These are phyloP conservation scores for Daphoenositta chrysoptera DNA, from an alignment of 2,113 vertebrate species.

Conservation along the genomic window DNA sequence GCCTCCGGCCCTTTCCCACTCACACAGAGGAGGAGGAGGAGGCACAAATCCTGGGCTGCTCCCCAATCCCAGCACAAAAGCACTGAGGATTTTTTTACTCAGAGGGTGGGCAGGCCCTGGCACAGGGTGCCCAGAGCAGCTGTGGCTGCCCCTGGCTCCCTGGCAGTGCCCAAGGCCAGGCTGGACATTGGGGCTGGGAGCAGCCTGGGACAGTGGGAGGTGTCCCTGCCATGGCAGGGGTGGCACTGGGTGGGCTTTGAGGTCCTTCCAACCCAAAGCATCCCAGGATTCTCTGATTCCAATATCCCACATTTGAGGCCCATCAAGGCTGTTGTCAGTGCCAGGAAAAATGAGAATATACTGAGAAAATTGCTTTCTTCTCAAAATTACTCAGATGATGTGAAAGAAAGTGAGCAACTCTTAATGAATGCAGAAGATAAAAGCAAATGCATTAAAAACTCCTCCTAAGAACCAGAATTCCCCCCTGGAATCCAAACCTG, in stretches of 20 bases:
- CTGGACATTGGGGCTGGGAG: background rate
- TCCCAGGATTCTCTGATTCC: accelerated
- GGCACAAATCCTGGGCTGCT: background rate
- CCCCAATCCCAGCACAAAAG: background rate
- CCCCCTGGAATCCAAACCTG: background rate
- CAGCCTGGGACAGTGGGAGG: background rate
- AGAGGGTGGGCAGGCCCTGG: background rate
- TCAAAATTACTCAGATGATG: background rate
- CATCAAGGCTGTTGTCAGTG: background rate
- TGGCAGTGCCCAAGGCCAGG: background rate
- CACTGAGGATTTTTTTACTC: background rate
- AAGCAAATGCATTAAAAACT: background rate
- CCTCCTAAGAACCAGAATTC: background rate
- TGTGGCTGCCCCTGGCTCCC: background rate
- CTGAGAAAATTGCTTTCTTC: background rate
- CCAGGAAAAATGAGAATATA: background rate
- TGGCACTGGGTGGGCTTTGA: accelerated
- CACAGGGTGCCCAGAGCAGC: background rate
- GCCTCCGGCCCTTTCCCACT: background rate
- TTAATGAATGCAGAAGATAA: background rate
- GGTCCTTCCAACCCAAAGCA: no score
- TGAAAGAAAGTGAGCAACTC: background rate
- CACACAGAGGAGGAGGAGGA: accelerated
- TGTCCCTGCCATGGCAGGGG: background rate
- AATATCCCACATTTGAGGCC: background rate